Evolutionary conservation across 2,797 vertebrate genomes (phyloP).

Genomic region (Diplodus puntazzo): DNA sequence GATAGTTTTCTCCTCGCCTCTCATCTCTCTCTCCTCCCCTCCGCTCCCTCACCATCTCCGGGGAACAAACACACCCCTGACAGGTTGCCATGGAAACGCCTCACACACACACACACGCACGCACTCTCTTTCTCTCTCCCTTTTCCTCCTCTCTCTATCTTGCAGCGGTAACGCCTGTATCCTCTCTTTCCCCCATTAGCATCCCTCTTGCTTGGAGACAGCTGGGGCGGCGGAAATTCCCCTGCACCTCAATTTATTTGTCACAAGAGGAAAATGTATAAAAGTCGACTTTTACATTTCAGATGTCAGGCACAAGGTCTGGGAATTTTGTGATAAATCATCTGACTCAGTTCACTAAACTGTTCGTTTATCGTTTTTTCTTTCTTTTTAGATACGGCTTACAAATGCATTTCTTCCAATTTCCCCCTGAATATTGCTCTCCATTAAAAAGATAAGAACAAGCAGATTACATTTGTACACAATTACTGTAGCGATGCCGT

Average conservation of each 20-base stretch:
- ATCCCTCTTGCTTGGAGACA: conserved; percentile 66
- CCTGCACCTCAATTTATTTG: conserved; percentile 27
- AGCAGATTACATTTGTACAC: conserved; percentile 67
- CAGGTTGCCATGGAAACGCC: conserved; percentile 82
- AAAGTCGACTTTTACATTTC: not conserved
- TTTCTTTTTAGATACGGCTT: conserved; percentile 23
- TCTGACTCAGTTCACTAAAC: conserved; percentile 18
- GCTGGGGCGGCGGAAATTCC: conserved; percentile 28
- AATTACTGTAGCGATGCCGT: conserved; percentile 54
- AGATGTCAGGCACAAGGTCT: not conserved
- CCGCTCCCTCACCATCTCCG: conserved; percentile 62
- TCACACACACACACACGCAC: conserved; percentile 68
- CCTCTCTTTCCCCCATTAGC: conserved; percentile 73
- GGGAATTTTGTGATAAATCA: not conserved
- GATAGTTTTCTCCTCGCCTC: conserved; percentile 74
- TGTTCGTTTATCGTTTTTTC: not conserved
- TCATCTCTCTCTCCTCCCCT: conserved; percentile 69
- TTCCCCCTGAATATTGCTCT: conserved; percentile 58
- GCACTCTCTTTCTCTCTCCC: conserved; percentile 32
- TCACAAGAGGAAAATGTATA: not conserved
- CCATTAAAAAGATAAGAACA: conserved; percentile 51
- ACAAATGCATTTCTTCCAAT: conserved; percentile 22
- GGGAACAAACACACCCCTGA: conserved; percentile 85
- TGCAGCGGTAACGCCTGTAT: conserved; percentile 75
- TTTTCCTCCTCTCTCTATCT: conserved; percentile 46